These are phyloP conservation scores for Pycnonotus jocosus DNA, from an alignment of 2,113 vertebrate genomes.

Conservation along the genomic window DNA sequence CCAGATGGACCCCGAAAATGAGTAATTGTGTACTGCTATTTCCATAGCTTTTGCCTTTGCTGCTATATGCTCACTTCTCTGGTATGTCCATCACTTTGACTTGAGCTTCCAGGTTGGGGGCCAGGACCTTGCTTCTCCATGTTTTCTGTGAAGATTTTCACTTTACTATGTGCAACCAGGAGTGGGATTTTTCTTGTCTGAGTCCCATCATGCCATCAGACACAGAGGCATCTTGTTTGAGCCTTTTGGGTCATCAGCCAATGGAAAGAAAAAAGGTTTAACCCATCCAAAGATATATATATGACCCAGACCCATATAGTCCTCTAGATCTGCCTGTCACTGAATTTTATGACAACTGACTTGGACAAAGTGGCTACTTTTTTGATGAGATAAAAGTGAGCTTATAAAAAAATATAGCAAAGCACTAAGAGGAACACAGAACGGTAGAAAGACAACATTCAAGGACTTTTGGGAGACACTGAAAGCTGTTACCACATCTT, in stretches of 20 bases:
- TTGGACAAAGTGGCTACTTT: neutral
- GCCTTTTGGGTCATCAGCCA: neutral
- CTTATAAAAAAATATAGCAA: neutral
- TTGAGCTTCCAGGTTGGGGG: neutral
- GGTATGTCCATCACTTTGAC: slow-evolving; percentile 20
- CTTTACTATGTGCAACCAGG: neutral
- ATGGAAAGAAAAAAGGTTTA: neutral
- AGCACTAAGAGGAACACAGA: neutral
- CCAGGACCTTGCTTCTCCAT: neutral
- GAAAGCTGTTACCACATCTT: neutral
- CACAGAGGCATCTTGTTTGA: neutral
- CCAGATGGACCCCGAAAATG: slow-evolving; percentile 46
- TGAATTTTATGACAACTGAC: neutral
- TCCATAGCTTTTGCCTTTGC: slow-evolving; percentile 15
- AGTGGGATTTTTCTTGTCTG: neutral
- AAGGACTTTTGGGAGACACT: neutral
- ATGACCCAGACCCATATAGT: neutral
- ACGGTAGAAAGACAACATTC: neutral
- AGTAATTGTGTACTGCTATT: slow-evolving; percentile 39
- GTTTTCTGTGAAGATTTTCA: neutral
- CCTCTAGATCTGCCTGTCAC: neutral
- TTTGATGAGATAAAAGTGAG: neutral
- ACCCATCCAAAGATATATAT: neutral
- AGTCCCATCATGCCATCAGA: neutral
- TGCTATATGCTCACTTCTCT: neutral